Percentiles rank a stretch among this genome's conserved stretches.
Conservation (phyloP, 2,113 vertebrate species). For the Ancistrus triradiatus region DNA sequence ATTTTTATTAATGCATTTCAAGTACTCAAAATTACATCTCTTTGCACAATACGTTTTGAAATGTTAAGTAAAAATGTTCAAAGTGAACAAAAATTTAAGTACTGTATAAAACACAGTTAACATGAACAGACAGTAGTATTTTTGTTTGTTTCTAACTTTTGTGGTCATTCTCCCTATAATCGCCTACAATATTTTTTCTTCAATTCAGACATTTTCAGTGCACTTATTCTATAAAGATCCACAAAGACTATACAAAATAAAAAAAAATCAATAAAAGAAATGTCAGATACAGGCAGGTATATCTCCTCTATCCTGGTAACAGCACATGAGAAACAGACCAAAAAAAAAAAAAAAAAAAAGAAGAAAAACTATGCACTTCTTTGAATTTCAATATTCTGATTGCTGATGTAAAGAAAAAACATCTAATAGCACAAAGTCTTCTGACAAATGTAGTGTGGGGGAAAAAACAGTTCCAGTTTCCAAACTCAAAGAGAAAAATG, state of each 20-base stretch:
- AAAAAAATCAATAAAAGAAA: constrained; percentile 57
- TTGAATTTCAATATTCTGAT: constrained; percentile 78
- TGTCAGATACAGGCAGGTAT: constrained; percentile 65
- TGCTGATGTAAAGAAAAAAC: constrained; percentile 59
- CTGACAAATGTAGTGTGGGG: constrained; percentile 77
- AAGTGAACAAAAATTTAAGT: constrained; percentile 90
- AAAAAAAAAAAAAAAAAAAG: constrained; percentile 58
- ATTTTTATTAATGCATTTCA: constrained; percentile 99
- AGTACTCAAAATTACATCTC: constrained; percentile 98
- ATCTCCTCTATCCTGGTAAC: constrained; percentile 78
- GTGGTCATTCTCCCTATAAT: constrained; percentile 78
- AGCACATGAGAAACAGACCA: constrained; percentile 85
- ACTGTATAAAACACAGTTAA: constrained; percentile 99
- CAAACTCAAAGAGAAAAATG: constrained; percentile 42
- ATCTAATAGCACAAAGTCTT: constrained; percentile 70
- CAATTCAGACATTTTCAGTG: constrained; percentile 95
- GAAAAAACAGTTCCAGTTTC: constrained; percentile 55
- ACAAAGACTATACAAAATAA: constrained; percentile 80
- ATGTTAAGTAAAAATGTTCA: constrained; percentile 99
- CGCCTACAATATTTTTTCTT: constrained; percentile 88
- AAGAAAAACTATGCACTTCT: constrained; percentile 72
- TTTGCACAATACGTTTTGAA: constrained; percentile 98
- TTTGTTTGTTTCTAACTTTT: constrained; percentile 60
- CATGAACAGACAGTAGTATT: constrained; percentile 97
- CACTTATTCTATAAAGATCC: constrained; percentile 86